Percentiles rank a stretch among this genome's conserved stretches.
Conservation (phyloP, 2,113 vertebrate species). For the Sapajus apella region DNA sequence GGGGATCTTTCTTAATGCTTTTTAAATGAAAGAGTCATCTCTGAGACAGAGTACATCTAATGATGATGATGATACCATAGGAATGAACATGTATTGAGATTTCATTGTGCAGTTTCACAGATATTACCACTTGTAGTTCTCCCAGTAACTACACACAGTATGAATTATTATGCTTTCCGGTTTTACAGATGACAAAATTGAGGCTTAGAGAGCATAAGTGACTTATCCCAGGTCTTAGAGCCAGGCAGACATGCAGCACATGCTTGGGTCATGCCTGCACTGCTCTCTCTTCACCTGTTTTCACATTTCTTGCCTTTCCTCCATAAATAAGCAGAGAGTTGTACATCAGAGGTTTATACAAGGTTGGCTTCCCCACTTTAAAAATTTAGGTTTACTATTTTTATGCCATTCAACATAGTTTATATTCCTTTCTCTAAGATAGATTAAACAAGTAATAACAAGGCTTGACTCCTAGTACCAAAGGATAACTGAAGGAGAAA, state of each 20-base stretch:
- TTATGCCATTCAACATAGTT: not conserved
- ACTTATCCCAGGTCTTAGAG: not conserved
- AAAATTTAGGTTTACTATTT: not conserved
- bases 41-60: not conserved
- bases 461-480: not conserved
- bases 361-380: not conserved
- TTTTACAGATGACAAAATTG: not conserved
- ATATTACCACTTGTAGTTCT: not conserved
- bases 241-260: not conserved
- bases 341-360: not conserved
- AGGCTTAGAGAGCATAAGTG: not conserved
- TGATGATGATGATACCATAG: not conserved
- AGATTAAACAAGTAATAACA: slow-evolving; percentile 10
- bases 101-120: not conserved
- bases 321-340: not conserved
- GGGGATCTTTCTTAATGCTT: not conserved
- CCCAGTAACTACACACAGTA: not conserved
- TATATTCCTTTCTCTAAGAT: not conserved
- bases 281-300: not conserved
- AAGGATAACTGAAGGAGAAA: not conserved
- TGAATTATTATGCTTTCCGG: not conserved
- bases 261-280: not conserved
- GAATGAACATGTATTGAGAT: not conserved
- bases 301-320: not conserved
- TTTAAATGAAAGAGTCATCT: not conserved